Evolutionary conservation across 1,140 invertebrate species (phyloP).

Genomic region (Brachystomella parvula): DNA sequence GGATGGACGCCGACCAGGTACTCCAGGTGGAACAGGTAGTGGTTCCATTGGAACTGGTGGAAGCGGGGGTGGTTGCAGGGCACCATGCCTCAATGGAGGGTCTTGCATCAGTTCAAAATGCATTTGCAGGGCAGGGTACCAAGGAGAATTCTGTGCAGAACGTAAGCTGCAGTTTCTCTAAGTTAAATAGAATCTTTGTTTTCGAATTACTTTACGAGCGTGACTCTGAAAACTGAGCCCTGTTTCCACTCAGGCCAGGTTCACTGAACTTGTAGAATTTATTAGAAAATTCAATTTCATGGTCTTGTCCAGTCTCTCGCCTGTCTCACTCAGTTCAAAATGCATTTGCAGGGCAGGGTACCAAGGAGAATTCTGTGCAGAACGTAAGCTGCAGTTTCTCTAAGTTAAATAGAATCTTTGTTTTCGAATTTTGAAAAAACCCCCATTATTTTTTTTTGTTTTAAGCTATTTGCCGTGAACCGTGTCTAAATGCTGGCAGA

Average conservation of each 20-base stretch:
- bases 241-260: not conserved
- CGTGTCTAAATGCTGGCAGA: conserved; percentile 71
- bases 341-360: conserved; percentile 66
- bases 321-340: no score
- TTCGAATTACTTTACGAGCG: not conserved
- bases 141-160: conserved; percentile 67
- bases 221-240: conserved; percentile 3
- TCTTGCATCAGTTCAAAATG: conserved; percentile 62
- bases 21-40: not conserved
- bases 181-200: no score
- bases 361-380: conserved; percentile 65
- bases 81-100: conserved; percentile 67
- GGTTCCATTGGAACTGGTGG: conserved; percentile 9
- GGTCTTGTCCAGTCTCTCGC: no score
- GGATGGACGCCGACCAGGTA: not conserved
- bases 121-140: conserved; percentile 62
- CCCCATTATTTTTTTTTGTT: conserved; percentile 28
- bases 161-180: conserved; percentile 50
- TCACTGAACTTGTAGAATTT: not conserved
- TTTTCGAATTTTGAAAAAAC: not conserved
- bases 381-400: conserved; percentile 53
- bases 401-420: not conserved
- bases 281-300: not conserved
- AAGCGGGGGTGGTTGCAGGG: conserved; percentile 46
- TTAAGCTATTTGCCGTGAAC: conserved; percentile 67